Conservation (phyloP, 2,113 vertebrate genomes). For the Gallinago media region DNA sequence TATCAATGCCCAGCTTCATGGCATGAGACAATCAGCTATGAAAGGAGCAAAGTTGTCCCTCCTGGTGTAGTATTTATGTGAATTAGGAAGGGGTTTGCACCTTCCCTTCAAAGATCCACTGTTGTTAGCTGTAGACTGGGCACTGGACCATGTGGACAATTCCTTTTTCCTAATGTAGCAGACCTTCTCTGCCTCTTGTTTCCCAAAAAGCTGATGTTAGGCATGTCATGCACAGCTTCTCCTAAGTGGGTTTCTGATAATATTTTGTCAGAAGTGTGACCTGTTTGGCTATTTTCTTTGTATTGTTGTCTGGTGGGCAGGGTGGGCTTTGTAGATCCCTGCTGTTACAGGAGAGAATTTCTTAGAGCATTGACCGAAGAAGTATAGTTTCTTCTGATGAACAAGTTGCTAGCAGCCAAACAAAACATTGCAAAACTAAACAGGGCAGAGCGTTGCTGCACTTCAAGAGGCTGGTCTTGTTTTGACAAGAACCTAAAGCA, state of each 20-base stretch:
- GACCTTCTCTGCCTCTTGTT: background rate
- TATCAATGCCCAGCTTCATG: background rate
- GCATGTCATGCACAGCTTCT: background rate
- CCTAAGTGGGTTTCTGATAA: background rate
- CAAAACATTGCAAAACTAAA: constrained; percentile 41
- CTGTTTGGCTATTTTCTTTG: background rate
- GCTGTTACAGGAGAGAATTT: background rate
- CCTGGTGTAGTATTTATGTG: background rate
- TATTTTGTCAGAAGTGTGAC: background rate
- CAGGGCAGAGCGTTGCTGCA: background rate
- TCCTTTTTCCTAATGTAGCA: background rate
- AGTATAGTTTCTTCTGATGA: background rate
- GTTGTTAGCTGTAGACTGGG: background rate
- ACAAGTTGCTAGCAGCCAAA: constrained; percentile 28
- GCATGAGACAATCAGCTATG: background rate
- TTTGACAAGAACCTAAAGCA: constrained; percentile 35
- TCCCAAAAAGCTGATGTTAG: background rate
- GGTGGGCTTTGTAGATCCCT: background rate
- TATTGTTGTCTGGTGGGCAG: background rate
- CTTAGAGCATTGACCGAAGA: background rate
- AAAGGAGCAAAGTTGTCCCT: background rate
- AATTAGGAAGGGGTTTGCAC: background rate
- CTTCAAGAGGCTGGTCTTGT: constrained; percentile 17
- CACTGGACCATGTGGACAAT: background rate
- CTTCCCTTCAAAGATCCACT: background rate